phyloP scores from a whole-genome alignment of 2,797 vertebrate genomes.

The Acipenser oxyrinchus region DNA sequence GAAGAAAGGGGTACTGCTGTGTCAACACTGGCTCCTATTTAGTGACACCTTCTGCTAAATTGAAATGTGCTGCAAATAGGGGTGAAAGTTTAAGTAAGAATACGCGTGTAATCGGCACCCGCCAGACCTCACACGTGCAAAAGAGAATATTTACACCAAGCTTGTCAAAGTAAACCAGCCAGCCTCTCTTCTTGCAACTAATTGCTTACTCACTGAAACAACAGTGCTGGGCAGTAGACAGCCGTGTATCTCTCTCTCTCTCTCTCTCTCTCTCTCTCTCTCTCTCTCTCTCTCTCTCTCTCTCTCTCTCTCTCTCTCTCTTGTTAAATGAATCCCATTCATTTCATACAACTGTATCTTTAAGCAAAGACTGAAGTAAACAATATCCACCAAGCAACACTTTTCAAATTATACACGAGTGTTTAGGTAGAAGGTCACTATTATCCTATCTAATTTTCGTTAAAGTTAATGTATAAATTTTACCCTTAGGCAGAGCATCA shows the following conservation, averaged over 20 bases:
- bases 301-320: too few species aligned
- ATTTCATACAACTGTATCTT: too few species aligned
- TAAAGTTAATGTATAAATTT: too few species aligned
- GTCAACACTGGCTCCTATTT: slow-evolving; percentile 53
- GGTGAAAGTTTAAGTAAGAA: slow-evolving; percentile 57
- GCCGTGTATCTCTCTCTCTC: not conserved
- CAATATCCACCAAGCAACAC: too few species aligned
- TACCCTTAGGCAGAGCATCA: too few species aligned
- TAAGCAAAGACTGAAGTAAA: too few species aligned
- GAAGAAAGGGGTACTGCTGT: slow-evolving; percentile 34
- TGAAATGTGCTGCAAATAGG: slow-evolving; percentile 51
- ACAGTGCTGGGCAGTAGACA: not conserved
- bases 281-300: not conserved
- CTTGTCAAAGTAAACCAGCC: slow-evolving; percentile 47
- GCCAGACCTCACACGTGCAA: slow-evolving; percentile 48
- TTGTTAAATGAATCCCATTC: too few species aligned
- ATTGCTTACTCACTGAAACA: not conserved
- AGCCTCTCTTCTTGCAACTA: slow-evolving; percentile 18
- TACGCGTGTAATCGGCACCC: slow-evolving; percentile 43
- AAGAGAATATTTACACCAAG: slow-evolving; percentile 45
- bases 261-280: not conserved
- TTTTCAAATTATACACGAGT: too few species aligned
- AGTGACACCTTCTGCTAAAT: slow-evolving; percentile 60
- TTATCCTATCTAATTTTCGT: not conserved
- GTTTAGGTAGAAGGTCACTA: not conserved